These are phyloP conservation scores for Threskiornis aethiopicus DNA, from an alignment of 2,797 vertebrate species.

Conservation along the genomic window DNA sequence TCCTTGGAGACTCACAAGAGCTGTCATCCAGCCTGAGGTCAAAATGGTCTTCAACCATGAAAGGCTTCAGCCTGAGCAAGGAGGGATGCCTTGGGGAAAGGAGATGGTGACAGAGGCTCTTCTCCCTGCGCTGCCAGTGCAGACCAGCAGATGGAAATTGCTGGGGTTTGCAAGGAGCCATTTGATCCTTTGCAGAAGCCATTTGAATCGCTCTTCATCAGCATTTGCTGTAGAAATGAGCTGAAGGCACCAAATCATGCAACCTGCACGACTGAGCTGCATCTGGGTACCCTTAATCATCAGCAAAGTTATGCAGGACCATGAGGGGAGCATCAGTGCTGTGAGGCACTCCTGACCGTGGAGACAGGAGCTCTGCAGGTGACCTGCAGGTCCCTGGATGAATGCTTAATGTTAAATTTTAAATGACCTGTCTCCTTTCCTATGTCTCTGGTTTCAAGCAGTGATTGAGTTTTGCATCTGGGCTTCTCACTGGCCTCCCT, in stretches of 20 bases:
- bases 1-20: not conserved
- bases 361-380: not conserved
- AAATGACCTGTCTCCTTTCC: not conserved
- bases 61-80: not conserved
- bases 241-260: not conserved
- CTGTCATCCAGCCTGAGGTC: not conserved
- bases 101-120: not conserved
- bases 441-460: not conserved
- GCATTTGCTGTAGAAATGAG: fast-evolving
- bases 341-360: fast-evolving
- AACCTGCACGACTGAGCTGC: not conserved
- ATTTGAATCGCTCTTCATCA: not conserved
- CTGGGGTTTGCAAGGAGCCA: not conserved
- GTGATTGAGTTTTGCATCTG: not conserved
- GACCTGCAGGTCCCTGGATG: not conserved
- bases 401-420: not conserved
- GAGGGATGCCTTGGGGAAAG: not conserved
- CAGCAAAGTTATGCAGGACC: not conserved
- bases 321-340: fast-evolving
- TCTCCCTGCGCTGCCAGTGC: not conserved
- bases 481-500: not conserved
- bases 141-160: not conserved
- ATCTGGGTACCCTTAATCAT: not conserved
- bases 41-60: not conserved
- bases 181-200: not conserved